Base-by-base conservation (phyloP, 2,888 invertebrate genomes). In the Lypha dubia region DNA sequence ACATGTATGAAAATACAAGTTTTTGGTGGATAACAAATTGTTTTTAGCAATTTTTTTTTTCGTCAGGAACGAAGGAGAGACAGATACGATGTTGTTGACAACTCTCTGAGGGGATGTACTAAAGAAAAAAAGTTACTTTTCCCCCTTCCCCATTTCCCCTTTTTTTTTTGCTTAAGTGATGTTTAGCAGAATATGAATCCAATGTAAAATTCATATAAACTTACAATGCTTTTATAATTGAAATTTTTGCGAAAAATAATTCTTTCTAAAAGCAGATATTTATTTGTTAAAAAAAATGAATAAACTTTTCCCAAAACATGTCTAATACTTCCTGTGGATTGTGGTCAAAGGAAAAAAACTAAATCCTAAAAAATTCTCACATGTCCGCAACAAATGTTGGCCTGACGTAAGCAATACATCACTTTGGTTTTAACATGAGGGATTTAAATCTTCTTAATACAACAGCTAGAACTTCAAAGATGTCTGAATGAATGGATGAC, bases 321-420 rank as follows among this genome's bases (percentile, higher is more conserved):
- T 11, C 32, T 56, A 44, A n/a, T 15, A 11, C 28, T 22, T 62
- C 6, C 15, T 13, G 1, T 1, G 7, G 35, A 53, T n/a, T 44
- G 17, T 38, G 24, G 6, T 71, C n/a, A 24, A 8, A 11, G 22
- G n/a, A 22, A 58, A 5, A 49, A n/a, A 44, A 24, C 11, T 17
- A 62, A 44, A 56, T 56, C n/a, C 22, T 24, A 38, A 0, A 24
- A 62, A 41, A 56, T 11, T 44, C 41, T 24, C 17, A 60, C 44
- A 80, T 74, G 80, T 68, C 80, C 80, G 53, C 80, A 80, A 53
- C 67, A 74, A 60, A 67, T 68, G 80, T 51, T 68, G 44, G 51
- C 9, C 44, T 68, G 74, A 51, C 62, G 6, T 74, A 24, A 35
- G 53, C 68, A 44, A 68, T 68, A 80, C 44, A 80, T 74, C 74